These are phyloP conservation scores for Ammodytes marinus DNA, from an alignment of 2,113 vertebrate genomes.

Conservation along the genomic window DNA sequence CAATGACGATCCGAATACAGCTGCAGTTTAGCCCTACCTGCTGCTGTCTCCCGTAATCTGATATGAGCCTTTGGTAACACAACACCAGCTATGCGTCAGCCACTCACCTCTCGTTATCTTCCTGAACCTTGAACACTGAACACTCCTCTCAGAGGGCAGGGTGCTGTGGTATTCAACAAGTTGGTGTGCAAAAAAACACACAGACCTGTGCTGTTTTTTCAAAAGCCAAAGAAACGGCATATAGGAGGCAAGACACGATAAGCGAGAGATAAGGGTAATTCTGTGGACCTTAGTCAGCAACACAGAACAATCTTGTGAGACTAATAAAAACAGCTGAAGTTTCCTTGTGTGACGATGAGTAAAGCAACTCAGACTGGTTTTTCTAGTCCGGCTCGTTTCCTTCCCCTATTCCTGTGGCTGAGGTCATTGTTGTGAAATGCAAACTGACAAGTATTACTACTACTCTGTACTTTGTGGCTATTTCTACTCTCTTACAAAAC, in stretches of 20 bases:
- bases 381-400: constrained; percentile 53
- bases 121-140: constrained; percentile 85
- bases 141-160: constrained; percentile 67
- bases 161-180: constrained; percentile 74
- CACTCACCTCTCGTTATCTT: constrained; percentile 83
- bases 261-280: constrained; percentile 49
- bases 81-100: constrained; percentile 82
- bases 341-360: constrained; percentile 49
- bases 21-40: constrained; percentile 66
- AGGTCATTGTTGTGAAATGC: constrained; percentile 31
- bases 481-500: not conserved
- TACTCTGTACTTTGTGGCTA: not conserved
- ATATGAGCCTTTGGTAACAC: constrained; percentile 78
- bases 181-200: constrained; percentile 54
- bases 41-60: constrained; percentile 78
- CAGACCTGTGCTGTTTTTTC: constrained; percentile 19
- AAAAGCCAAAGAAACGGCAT: constrained; percentile 38
- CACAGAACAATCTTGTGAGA: constrained; percentile 5
- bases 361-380: constrained; percentile 47
- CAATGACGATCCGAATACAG: constrained; percentile 38
- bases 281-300: constrained; percentile 26
- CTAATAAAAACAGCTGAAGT: constrained; percentile 39
- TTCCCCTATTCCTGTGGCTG: constrained; percentile 32
- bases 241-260: constrained; percentile 41
- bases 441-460: constrained; percentile 24